Evolutionary conservation across 2,888 invertebrate genomes (phyloP), one percentile per base, ranked within the genome.

Genomic region (Pelosia muscerda): DNA sequence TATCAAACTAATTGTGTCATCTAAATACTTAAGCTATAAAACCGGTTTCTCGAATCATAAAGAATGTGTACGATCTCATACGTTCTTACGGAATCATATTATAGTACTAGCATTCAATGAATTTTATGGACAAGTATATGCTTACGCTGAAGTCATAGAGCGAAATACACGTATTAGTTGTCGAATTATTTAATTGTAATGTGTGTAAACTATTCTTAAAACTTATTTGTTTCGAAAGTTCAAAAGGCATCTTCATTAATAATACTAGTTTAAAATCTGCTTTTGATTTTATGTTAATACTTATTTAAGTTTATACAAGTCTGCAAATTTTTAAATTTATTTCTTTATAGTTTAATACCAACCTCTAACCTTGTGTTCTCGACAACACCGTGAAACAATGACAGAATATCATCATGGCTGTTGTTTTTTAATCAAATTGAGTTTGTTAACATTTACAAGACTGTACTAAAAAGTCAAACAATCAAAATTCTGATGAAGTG

Each of bases 1-100:
- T 72, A 74, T 57, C 69, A 74, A 81, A 76, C 83, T 78, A 81
- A 81, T 85, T 86, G 77, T 81, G 81, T 81, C 83, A 83, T 84
- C 76, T 71, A 56, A 42, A 71, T 77, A 69, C 76, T 74, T 73
- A 53, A 73, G 75, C 69, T 59, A 71, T 65, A 28, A 65, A 82
- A 84, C 86, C 82, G 81, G 85, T 88, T 11, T 85, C 68, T 28
- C 66, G 64, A 75, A 73, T 78, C 75, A 73, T 81, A 78, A 79
- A 79, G 63, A 78, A 78, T 75, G 73, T 79, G 76, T 75, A 77
- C 75, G 73, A 55, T 59, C 74, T 68, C 75, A 71, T 74, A 72
- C 68, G 66, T 72, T 76, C 19, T 62, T 66, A 63, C 66, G 66
- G 59, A 69, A 71, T 69, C 60, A 65, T 55, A 61, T 71, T 61